A percentile compares a stretch with the other conserved stretches of the same genome.
These are phyloP conservation scores for Antechinus flavipes DNA, from an alignment of 2,113 vertebrate genomes.

Conservation along the genomic window DNA sequence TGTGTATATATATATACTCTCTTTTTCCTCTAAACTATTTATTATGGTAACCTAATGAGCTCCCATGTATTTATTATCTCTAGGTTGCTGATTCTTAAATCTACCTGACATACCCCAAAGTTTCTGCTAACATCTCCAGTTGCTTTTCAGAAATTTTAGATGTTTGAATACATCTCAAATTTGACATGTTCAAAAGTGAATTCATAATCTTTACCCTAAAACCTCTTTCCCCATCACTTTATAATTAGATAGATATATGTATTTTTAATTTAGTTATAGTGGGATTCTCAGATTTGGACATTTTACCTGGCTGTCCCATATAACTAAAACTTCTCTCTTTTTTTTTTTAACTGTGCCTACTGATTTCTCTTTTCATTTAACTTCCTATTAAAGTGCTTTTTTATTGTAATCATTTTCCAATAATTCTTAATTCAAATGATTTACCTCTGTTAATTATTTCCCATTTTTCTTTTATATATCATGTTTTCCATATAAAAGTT, in stretches of 20 bases:
- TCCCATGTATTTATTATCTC: background rate
- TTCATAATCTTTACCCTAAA: background rate
- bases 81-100: background rate
- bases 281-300: background rate
- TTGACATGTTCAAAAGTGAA: background rate
- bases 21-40: background rate
- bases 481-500: too few relatives aligned
- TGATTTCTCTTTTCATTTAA: background rate
- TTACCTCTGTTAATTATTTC: background rate
- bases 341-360: background rate
- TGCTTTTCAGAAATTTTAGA: background rate
- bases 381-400: background rate
- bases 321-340: too few relatives aligned
- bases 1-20: background rate
- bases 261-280: background rate
- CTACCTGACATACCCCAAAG: background rate
- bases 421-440: background rate
- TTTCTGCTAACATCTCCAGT: background rate
- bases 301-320: background rate
- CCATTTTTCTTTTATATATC: too few relatives aligned
- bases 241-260: background rate
- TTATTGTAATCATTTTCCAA: background rate
- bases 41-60: background rate
- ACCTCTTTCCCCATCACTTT: background rate
- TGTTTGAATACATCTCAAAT: background rate